phyloP scores from a whole-genome alignment of 2,113 vertebrate species.

The Glareola pratincola region DNA sequence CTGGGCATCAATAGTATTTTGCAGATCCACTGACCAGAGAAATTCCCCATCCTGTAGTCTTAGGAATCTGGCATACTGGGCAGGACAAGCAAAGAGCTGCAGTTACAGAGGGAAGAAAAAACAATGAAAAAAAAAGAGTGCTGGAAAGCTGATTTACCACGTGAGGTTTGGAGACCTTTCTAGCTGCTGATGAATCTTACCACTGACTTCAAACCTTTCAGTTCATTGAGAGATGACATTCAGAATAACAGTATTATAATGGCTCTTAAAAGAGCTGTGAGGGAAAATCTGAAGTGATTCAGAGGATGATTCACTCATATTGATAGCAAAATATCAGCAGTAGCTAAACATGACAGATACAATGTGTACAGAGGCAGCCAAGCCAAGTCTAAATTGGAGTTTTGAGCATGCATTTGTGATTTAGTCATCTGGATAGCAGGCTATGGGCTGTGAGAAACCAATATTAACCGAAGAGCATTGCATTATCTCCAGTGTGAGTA shows the following conservation, averaged over 20 bases:
- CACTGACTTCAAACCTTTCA: neutral
- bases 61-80: neutral
- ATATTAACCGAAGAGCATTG: neutral
- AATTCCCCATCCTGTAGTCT: neutral
- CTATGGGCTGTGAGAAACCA: neutral
- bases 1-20: neutral
- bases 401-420: neutral
- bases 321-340: slow-evolving; percentile 51
- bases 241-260: neutral
- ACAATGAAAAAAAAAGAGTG: neutral
- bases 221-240: slow-evolving; percentile 33
- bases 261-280: slow-evolving; percentile 15
- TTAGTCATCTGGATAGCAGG: slow-evolving; percentile 30
- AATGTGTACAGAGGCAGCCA: neutral
- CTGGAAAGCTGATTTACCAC: neutral
- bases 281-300: slow-evolving; percentile 58
- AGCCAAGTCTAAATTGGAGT: neutral
- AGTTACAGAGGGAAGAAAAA: neutral
- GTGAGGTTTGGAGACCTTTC: neutral
- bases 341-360: slow-evolving; percentile 45
- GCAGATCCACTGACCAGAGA: neutral
- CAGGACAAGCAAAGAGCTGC: neutral
- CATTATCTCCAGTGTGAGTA: neutral
- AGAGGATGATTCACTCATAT: slow-evolving; percentile 53
- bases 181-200: neutral